A percentile compares a stretch with the other conserved stretches of the same genome.
Conservation (phyloP, 1,140 invertebrate genomes). For the Dendrolimus punctatus region DNA sequence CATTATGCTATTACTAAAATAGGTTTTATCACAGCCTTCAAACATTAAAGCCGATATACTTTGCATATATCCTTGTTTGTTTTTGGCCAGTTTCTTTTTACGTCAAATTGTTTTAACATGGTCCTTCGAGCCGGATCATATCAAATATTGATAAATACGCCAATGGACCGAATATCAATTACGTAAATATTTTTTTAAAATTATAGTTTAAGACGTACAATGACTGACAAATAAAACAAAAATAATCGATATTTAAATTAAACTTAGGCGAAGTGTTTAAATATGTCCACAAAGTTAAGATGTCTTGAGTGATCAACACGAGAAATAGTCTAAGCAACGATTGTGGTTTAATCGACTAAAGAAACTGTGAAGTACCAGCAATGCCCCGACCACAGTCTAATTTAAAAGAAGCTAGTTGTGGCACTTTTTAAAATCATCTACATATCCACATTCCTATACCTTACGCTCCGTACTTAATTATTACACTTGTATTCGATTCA, state of each 20-base stretch:
- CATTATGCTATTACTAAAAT: not conserved
- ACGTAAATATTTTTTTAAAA: no score
- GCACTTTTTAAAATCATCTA: conserved; percentile 14
- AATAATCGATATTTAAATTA: no score
- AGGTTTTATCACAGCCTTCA: conserved; percentile 10
- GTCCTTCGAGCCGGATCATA: no score
- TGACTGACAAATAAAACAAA: no score
- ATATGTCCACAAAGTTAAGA: no score
- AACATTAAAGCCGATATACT: conserved; percentile 23
- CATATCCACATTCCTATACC: conserved; percentile 7
- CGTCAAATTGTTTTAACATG: not conserved
- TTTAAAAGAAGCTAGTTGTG: conserved; percentile 40
- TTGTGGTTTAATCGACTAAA: no score
- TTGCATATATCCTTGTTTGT: conserved; percentile 12
- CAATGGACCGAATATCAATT: no score
- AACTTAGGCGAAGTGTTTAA: no score
- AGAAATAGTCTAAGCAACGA: no score
- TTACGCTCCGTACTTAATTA: conserved; percentile 7
- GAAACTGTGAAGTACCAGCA: conserved; percentile 3
- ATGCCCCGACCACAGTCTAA: conserved; percentile 21
- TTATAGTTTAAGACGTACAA: no score
- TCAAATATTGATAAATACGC: no score
- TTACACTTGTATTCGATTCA: conserved; percentile 27
- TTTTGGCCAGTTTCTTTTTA: conserved; percentile 13
- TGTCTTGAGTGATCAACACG: no score